Evolutionary conservation across 1,140 invertebrate genomes (phyloP).

Genomic region (Linepithema humile): DNA sequence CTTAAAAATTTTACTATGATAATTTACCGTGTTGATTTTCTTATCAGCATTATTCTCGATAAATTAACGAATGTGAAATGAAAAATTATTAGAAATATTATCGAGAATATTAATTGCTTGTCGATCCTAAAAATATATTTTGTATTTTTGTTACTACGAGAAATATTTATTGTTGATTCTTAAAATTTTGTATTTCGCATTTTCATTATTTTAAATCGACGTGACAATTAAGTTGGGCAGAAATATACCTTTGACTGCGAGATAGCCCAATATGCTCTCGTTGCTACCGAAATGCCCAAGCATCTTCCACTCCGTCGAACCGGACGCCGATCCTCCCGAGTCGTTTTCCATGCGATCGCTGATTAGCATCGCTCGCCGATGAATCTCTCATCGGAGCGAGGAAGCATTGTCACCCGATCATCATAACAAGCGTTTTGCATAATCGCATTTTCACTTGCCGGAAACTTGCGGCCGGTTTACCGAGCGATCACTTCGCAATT

Average conservation of each 20-base stretch:
- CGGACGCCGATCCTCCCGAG: neutral
- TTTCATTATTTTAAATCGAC: no score
- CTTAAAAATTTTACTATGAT: neutral
- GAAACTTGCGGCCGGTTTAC: no score
- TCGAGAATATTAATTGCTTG: neutral
- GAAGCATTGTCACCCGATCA: slow-evolving; percentile 24
- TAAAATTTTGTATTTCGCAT: no score
- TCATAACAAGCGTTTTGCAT: slow-evolving; percentile 3
- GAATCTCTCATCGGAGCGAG: slow-evolving; percentile 26
- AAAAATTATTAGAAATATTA: neutral
- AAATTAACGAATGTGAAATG: neutral
- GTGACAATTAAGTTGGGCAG: no score
- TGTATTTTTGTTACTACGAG: neutral
- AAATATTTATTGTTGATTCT: no score
- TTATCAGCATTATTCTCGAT: neutral
- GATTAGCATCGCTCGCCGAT: slow-evolving; percentile 11
- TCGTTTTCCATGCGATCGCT: neutral
- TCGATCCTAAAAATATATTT: neutral
- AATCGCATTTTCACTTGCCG: slow-evolving; percentile 6
- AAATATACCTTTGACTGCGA: slow-evolving; percentile 76
- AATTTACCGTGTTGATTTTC: neutral
- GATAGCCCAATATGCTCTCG: slow-evolving; percentile 78
- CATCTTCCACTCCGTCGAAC: slow-evolving; percentile 67
- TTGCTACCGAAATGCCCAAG: slow-evolving; percentile 77
- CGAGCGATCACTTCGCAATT: neutral